Evolutionary conservation across 1,140 invertebrate species (phyloP), one percentile per base, ranked within the genome.

Genomic region (Medauroidea extradentata): DNA sequence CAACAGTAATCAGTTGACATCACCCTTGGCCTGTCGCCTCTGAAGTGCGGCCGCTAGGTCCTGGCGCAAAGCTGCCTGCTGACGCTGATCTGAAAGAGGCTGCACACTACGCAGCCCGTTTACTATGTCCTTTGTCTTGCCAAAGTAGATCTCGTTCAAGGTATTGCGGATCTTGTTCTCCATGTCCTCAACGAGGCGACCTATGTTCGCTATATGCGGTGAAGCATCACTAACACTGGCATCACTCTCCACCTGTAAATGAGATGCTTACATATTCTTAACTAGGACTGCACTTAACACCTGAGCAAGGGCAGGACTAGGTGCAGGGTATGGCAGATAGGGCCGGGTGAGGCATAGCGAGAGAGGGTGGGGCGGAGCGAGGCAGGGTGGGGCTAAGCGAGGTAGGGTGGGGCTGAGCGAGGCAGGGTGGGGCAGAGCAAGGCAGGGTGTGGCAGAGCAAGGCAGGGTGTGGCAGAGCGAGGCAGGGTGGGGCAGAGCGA

Each of bases 151-250:
- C 78, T 98, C 94, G 73, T 98, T 99, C 52, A 99, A 78, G 1
- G 95, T 98, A 71, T 94, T 96, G 64, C 97, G 84, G 69, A 99
- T 99, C 84, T 99, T 99, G 75, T 98, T 99, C 73, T 99, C 98
- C 94, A 99, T 98, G 67, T 99, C 97, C 79, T 99, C 90, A 0
- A 94, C 92, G 87, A 92, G 87, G 61, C 88, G 84, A 14, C 98
- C 98, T 71, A 99, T 99, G 74, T 99, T 99, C 23, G 91, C 95
- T 73, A 99, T 98, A 74, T 99, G 97, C 8, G 96, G 94, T 52
- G 89, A 91, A 1, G 91, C 86, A 69, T 99, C 96, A 69, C 86
- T 93, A 9, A 98, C 89, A 52, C 85, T 76, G 8, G 85, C 83
- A 74, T 99, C 96, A 72, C 89, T 88, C 75, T 99, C 96, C 38